Conservation (phyloP, 2,113 vertebrate species). For the Peromyscus polionotus region DNA sequence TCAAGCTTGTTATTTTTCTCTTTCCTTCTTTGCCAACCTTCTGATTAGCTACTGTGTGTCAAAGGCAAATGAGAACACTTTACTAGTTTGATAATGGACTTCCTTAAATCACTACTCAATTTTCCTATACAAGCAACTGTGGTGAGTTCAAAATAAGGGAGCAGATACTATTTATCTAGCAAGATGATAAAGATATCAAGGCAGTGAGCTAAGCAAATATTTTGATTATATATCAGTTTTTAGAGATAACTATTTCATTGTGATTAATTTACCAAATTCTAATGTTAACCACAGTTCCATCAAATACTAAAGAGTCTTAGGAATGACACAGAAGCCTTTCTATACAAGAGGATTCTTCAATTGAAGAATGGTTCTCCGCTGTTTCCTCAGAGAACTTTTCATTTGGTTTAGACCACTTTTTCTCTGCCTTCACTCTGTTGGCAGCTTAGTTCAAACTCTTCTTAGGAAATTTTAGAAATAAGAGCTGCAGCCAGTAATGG, state of each 20-base stretch:
- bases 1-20: not conserved
- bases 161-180: not conserved
- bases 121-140: not conserved
- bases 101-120: not conserved
- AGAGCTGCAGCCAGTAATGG: not conserved
- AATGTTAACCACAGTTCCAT: not conserved
- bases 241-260: not conserved
- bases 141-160: not conserved
- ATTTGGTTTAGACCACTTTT: not conserved
- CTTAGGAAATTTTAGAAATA: conserved; percentile 1
- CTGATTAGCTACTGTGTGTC: not conserved
- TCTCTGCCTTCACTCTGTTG: not conserved
- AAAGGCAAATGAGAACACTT: not conserved
- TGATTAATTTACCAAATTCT: not conserved
- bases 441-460: not conserved
- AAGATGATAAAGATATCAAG: not conserved
- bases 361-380: not conserved
- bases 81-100: not conserved
- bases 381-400: conserved; percentile 1
- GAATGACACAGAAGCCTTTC: not conserved
- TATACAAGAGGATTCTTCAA: not conserved
- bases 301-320: not conserved
- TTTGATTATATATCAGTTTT: not conserved
- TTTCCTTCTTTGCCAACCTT: not conserved
- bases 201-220: not conserved